Evolutionary conservation across 2,113 vertebrate genomes (phyloP).

Genomic region (Perca fluviatilis): DNA sequence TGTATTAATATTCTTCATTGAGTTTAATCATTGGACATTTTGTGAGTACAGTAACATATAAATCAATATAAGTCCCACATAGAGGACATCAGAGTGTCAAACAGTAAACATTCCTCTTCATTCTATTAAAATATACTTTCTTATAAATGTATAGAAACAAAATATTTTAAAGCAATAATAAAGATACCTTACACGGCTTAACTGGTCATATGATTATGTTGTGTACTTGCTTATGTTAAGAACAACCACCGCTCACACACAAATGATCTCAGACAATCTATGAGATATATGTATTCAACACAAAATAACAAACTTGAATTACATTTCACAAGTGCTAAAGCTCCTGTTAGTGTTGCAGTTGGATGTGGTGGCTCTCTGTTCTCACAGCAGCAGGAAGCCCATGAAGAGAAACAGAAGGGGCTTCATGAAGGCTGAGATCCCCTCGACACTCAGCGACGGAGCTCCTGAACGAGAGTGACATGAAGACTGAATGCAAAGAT

Average conservation of each 20-base stretch:
- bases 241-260: not conserved
- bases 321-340: not conserved
- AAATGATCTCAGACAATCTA: not conserved
- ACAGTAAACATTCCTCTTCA: constrained; percentile 18
- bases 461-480: constrained; percentile 65
- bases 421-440: constrained; percentile 61
- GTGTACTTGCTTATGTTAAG: not conserved
- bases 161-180: constrained; percentile 4
- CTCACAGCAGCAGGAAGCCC: constrained; percentile 71
- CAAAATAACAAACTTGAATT: not conserved
- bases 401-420: constrained; percentile 68
- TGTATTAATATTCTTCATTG: constrained; percentile 33
- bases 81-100: not conserved
- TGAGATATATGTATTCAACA: not conserved
- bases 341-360: not conserved
- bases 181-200: not conserved
- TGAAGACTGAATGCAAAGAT: not conserved
- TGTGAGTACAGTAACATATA: not conserved
- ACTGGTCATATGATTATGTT: not conserved
- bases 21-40: constrained; percentile 14
- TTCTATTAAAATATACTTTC: constrained; percentile 56
- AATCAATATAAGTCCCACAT: not conserved
- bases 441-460: constrained; percentile 56
- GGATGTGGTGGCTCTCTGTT: not conserved
- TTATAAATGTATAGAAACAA: constrained; percentile 27